Evolutionary conservation across 1,140 invertebrate genomes (phyloP), one percentile per base, ranked within the genome.

Genomic region (Drosophila takahashii): DNA sequence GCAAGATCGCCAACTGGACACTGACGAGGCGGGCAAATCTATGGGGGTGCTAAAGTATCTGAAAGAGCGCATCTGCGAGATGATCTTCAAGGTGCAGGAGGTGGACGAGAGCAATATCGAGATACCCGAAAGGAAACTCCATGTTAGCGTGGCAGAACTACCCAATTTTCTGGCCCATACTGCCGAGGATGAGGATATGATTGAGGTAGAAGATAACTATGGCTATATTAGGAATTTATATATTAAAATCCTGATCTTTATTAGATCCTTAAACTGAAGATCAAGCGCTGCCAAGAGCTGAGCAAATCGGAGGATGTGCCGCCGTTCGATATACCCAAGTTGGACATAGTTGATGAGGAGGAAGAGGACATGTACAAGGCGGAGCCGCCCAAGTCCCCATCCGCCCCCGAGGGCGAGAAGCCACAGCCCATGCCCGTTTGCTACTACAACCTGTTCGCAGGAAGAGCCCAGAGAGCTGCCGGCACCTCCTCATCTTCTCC

Each of bases 41-140:
- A 92, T 93, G 60, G 90, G 74, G 0, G 92, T 94, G 4, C 76
- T 94, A 3, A 81, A 94, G 58, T 93, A 93, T 50, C 93, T 94
- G 1, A 94, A 94, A 15, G 83, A 91, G 13, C 85, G 77, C 32
- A 84, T 92, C n/a, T 80, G 90, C 27, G 92, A 92, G 60, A 91
- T 92, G 81, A 91, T 92, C 51, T 91, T 90, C 56, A 92, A 92
- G 51, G 69, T 92, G 11, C 90, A 92, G 64, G 92, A 92, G 44
- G 81, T 92, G n/a, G 87, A 92, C 47, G 91, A 92, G 45, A 90
- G 76, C 44, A 80, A 90, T 15, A 90, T 91, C 0, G 85, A 91
- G 15, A 67, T 92, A 42, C 57, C 52, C 36, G 64, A 69, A 2
- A 77, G 77, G 1, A 83, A 86, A 15, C 48, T 90, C 1, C 72